phyloP scores from a whole-genome alignment of 2,797 vertebrate species.

The Rousettus madagascariensis region DNA sequence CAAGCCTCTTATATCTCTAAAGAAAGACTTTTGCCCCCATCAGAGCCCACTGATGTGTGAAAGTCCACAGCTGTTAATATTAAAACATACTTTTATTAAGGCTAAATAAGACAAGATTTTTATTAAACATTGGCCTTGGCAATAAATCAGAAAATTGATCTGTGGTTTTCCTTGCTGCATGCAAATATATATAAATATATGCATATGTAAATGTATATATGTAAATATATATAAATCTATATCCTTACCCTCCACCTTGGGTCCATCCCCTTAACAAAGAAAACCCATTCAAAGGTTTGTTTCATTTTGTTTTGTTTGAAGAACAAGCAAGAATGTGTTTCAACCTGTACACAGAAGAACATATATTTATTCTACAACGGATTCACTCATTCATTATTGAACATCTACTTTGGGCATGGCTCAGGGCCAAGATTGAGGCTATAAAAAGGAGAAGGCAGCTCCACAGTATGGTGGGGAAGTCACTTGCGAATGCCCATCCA shows the following conservation, averaged over 20 bases:
- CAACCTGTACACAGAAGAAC: neutral
- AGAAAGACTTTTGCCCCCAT: neutral
- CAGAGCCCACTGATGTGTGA: neutral
- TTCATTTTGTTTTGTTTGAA: neutral
- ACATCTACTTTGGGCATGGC: slow-evolving; percentile 4
- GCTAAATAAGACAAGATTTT: slow-evolving; percentile 12
- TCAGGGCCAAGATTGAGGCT: neutral
- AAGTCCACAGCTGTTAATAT: neutral
- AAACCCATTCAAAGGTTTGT: neutral
- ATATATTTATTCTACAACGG: slow-evolving; percentile 34
- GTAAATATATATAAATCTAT: neutral
- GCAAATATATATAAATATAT: no score
- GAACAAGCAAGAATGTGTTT: neutral
- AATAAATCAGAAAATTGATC: neutral
- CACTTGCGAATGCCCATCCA: neutral
- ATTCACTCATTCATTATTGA: slow-evolving; percentile 62
- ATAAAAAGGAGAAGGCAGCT: neutral
- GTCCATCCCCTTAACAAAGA: neutral
- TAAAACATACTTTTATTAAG: slow-evolving; percentile 15
- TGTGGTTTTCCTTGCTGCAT: neutral
- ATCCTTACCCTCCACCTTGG: neutral
- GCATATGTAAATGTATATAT: no score
- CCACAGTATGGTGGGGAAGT: fast-evolving
- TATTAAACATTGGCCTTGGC: neutral
- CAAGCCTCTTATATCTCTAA: neutral